Evolutionary conservation across 2,797 vertebrate species (phyloP).

Genomic region (Carcharodon carcharias): DNA sequence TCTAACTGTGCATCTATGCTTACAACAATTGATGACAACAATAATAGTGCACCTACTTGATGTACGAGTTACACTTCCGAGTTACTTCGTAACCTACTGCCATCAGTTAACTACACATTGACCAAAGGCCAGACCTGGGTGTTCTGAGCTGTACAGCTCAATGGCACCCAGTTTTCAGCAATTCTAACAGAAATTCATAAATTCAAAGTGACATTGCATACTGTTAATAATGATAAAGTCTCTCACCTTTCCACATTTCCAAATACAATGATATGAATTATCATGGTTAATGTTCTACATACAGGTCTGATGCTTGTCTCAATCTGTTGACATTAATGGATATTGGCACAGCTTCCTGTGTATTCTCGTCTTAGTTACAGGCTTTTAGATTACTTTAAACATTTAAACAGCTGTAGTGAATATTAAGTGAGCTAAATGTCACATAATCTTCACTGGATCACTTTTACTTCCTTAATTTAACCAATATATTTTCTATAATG

Average conservation of each 20-base stretch:
- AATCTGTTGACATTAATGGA: not conserved
- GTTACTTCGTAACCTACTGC: not conserved
- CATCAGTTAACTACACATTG: not conserved
- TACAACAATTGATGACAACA: no score
- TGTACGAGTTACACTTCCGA: no score
- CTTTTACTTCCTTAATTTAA: not conserved
- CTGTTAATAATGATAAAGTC: not conserved
- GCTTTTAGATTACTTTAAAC: not conserved
- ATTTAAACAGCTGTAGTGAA: not conserved
- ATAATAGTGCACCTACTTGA: no score
- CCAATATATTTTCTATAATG: not conserved
- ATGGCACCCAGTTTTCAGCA: not conserved
- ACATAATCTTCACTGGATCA: not conserved
- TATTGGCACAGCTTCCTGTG: not conserved
- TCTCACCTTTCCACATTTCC: not conserved
- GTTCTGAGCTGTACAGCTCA: not conserved
- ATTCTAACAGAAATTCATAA: not conserved
- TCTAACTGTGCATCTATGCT: no score
- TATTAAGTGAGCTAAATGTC: not conserved
- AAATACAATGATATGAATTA: not conserved
- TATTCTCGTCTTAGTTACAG: not conserved
- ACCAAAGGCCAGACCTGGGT: not conserved
- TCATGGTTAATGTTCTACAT: not conserved
- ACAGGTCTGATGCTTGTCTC: not conserved
- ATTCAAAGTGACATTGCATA: not conserved